Percentiles rank a stretch among this genome's conserved stretches.
phyloP scores from a whole-genome alignment of 2,797 vertebrate genomes.

The Perodicticus potto region DNA sequence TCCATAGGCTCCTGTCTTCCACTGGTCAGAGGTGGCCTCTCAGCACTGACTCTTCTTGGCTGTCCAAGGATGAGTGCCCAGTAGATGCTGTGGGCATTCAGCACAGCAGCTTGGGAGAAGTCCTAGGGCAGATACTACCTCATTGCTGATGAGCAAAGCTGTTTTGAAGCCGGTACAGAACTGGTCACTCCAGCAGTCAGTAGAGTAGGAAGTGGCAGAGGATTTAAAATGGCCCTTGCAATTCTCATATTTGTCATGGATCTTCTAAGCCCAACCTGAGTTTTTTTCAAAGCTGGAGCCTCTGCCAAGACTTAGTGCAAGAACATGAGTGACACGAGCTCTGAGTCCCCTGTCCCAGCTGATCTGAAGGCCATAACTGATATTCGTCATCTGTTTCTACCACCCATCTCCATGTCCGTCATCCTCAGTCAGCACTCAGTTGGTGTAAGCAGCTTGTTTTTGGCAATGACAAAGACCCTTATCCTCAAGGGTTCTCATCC shows the following conservation, averaged over 20 bases:
- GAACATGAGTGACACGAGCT: background rate
- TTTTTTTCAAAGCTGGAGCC: constrained; percentile 12
- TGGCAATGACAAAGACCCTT: background rate
- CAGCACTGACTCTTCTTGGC: background rate
- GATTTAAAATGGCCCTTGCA: background rate
- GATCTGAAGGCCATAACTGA: background rate
- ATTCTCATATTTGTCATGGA: background rate
- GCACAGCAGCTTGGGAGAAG: background rate
- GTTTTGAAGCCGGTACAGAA: background rate
- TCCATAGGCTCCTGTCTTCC: background rate
- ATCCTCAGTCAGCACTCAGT: background rate
- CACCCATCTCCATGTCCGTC: background rate
- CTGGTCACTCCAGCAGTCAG: background rate
- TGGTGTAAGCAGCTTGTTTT: background rate
- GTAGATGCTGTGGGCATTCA: background rate
- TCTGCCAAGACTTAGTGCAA: background rate
- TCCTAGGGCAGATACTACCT: background rate
- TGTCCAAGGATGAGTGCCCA: too few relatives aligned
- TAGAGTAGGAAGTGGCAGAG: background rate
- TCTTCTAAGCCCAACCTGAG: background rate
- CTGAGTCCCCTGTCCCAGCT: background rate
- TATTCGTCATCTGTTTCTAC: background rate
- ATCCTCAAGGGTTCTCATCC: background rate
- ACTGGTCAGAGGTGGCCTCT: background rate
- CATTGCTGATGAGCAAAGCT: background rate